Evolutionary conservation across 2,797 vertebrate genomes (phyloP).

Genomic region (Bufotes viridis): DNA sequence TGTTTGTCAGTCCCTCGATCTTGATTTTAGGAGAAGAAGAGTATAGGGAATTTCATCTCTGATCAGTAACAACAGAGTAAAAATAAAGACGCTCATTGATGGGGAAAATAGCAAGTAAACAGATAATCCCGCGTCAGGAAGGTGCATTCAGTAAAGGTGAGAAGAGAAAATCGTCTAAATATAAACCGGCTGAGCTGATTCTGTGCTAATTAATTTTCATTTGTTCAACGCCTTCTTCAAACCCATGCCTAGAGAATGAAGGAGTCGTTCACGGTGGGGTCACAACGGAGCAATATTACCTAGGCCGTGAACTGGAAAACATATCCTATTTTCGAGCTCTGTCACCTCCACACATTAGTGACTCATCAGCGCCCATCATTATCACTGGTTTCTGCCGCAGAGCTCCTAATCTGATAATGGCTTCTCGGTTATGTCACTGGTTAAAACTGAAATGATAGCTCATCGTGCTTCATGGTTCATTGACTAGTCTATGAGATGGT

Average conservation of each 20-base stretch:
- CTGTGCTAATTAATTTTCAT: constrained; percentile 46
- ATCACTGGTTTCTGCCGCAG: neutral
- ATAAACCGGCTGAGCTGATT: constrained; percentile 12
- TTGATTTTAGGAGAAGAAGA: constrained; percentile 29
- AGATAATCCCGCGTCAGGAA: constrained; percentile 17
- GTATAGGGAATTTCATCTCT: constrained; percentile 26
- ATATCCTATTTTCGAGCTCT: neutral
- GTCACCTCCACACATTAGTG: constrained; percentile 22
- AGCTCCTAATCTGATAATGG: constrained; percentile 1
- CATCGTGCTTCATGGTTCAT: neutral
- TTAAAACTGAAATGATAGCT: neutral
- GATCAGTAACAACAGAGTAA: constrained; percentile 29
- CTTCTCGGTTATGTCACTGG: neutral
- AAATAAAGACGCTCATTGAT: constrained; percentile 4
- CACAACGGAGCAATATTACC: neutral
- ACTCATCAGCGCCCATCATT: neutral
- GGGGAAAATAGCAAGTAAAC: constrained; percentile 2
- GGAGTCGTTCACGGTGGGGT: neutral
- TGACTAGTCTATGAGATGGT: neutral
- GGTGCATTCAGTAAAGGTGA: constrained; percentile 36
- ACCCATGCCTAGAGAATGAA: constrained; percentile 22
- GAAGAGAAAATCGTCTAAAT: constrained; percentile 27
- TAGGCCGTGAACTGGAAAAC: constrained; percentile 6
- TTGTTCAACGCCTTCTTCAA: constrained; percentile 40
- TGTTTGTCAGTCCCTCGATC: neutral